phyloP scores from a whole-genome alignment of 2,888 invertebrate species.

The Listrodromus nycthemerus region DNA sequence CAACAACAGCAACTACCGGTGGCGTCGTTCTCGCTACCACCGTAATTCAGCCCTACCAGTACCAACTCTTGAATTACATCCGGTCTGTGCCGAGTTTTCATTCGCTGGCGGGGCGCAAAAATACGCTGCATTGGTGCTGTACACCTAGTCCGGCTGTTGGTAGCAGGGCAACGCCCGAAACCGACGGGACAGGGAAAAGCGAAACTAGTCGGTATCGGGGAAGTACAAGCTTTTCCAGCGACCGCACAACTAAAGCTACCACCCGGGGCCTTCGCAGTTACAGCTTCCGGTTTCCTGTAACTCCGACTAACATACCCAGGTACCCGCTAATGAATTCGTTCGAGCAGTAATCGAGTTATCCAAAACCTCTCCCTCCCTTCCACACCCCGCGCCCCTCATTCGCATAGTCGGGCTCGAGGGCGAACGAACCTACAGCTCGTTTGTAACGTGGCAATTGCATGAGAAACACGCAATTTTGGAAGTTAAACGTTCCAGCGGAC shows the following conservation, averaged over 20 bases:
- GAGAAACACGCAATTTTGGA: constrained; percentile 48
- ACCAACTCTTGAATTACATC: constrained; percentile 69
- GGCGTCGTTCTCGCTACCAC: constrained; percentile 46
- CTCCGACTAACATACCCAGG: constrained; percentile 50
- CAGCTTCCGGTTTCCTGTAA: constrained; percentile 62
- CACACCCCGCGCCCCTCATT: neutral
- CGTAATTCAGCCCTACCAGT: constrained; percentile 58
- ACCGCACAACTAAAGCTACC: constrained; percentile 21
- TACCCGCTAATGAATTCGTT: constrained; percentile 65
- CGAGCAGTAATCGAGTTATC: constrained; percentile 63
- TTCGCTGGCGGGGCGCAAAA: constrained; percentile 60
- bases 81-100: constrained; percentile 67
- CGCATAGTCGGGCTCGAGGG: constrained; percentile 16
- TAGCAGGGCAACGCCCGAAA: neutral
- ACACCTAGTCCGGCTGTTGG: constrained; percentile 4
- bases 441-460: constrained; percentile 50
- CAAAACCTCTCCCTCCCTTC: neutral
- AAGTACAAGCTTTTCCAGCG: constrained; percentile 36
- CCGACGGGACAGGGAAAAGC: neutral
- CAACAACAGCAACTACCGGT: constrained; percentile 53
- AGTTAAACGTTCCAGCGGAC: constrained; percentile 8
- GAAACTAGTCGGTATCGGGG: constrained; percentile 11
- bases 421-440: constrained; percentile 40
- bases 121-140: constrained; percentile 55
- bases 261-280: constrained; percentile 48